Conservation (phyloP, 2,888 invertebrate species). For the Meiosimyza platycephala region DNA sequence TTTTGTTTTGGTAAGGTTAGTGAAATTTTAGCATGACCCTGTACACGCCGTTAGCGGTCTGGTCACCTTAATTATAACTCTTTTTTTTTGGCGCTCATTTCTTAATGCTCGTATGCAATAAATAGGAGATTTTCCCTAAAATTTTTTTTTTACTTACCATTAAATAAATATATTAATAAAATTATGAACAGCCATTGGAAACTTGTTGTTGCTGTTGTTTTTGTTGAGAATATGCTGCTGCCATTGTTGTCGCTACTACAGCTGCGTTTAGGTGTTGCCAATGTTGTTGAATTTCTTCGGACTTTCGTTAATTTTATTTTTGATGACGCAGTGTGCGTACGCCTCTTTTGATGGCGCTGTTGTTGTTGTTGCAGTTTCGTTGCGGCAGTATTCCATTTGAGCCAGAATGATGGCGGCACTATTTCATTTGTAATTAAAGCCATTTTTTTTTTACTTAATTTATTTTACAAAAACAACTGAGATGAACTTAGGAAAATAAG, state of each 20-base stretch:
- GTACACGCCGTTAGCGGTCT: too few relatives aligned
- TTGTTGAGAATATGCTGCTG: conserved; percentile 14
- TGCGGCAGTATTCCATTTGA: conserved; percentile 1
- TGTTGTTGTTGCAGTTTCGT: conserved; percentile 10
- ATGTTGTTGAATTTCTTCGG: neutral
- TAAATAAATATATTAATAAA: conserved; percentile 59
- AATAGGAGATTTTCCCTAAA: too few relatives aligned
- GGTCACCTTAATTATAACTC: too few relatives aligned
- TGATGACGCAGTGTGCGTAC: conserved; percentile 23
- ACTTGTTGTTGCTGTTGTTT: conserved; percentile 1
- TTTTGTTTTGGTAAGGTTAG: too few relatives aligned
- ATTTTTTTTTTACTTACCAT: conserved; percentile 53
- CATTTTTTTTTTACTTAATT: neutral
- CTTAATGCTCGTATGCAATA: too few relatives aligned
- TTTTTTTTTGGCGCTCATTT: too few relatives aligned
- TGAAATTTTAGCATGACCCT: too few relatives aligned
- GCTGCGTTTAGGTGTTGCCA: conserved; percentile 1
- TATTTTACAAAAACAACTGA: too few relatives aligned
- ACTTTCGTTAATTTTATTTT: neutral
- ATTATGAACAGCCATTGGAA: conserved; percentile 57
- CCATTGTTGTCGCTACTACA: conserved; percentile 12
- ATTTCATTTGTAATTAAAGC: neutral
- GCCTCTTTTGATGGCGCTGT: conserved; percentile 14
- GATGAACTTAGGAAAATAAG: too few relatives aligned
- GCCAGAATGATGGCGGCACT: conserved; percentile 12